These are phyloP conservation scores for Xestia xanthographa DNA, from an alignment of 2,888 invertebrate genomes.

Conservation along the genomic window DNA sequence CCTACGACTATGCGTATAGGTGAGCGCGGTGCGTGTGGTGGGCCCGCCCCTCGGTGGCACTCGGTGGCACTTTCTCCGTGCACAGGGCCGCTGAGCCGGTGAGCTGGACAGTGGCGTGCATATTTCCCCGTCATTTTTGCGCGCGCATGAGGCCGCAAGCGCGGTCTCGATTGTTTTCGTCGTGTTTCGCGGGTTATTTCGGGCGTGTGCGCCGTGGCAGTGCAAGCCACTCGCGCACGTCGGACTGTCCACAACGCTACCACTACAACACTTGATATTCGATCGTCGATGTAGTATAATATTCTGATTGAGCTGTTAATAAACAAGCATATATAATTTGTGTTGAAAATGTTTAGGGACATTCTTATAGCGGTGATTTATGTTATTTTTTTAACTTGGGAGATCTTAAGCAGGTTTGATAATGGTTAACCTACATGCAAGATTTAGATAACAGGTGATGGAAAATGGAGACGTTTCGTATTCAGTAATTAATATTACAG, in stretches of 20 bases:
- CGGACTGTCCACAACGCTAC: conserved; percentile 80
- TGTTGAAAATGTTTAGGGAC: conserved; percentile 14
- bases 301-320: conserved; percentile 54
- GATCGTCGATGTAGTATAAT: conserved; percentile 69
- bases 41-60: conserved; percentile 50
- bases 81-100: conserved; percentile 55
- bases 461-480: neutral
- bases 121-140: conserved; percentile 88
- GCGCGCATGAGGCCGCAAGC: conserved; percentile 83
- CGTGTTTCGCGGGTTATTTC: conserved; percentile 89
- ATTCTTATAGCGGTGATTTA: conserved; percentile 26
- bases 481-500: neutral
- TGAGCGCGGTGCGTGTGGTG: conserved; percentile 17
- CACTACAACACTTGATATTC: conserved; percentile 80
- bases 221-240: conserved; percentile 85
- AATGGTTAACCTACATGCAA: conserved; percentile 14
- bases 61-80: conserved; percentile 65
- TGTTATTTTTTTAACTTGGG: conserved; percentile 11
- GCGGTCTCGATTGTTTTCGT: conserved; percentile 89
- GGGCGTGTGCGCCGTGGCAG: conserved; percentile 83
- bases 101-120: conserved; percentile 72
- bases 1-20: conserved; percentile 16
- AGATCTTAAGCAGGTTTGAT: neutral
- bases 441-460: conserved; percentile 1
- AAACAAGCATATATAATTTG: conserved; percentile 15